These are phyloP conservation scores for Andrena minutula DNA, from an alignment of 2,888 invertebrate genomes.

Conservation along the genomic window DNA sequence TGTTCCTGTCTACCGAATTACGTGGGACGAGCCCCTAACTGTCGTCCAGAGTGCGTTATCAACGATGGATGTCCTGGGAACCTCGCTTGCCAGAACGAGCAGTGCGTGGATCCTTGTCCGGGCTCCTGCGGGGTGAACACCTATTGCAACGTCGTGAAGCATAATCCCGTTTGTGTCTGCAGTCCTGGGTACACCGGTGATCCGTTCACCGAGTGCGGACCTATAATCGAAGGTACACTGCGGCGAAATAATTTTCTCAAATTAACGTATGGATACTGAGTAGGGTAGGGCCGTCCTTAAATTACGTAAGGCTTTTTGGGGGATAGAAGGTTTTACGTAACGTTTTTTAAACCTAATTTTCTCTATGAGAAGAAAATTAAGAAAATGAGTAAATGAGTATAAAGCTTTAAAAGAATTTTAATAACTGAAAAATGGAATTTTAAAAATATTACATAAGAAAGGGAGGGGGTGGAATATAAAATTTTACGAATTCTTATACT, in stretches of 20 bases:
- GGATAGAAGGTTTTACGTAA: too few species aligned
- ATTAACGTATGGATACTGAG: too few species aligned
- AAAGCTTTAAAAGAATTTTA: too few species aligned
- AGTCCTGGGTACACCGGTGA: constrained; percentile 92
- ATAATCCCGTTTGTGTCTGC: constrained; percentile 94
- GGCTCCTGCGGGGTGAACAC: constrained; percentile 94
- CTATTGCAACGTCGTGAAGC: constrained; percentile 92
- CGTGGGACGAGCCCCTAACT: constrained; percentile 93
- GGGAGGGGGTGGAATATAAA: too few species aligned
- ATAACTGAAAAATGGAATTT: too few species aligned
- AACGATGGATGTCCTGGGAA: constrained; percentile 94
- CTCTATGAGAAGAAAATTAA: too few species aligned
- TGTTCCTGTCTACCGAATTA: constrained; percentile 93
- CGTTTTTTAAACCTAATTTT: too few species aligned
- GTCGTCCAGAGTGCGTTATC: constrained; percentile 94
- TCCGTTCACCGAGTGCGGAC: constrained; percentile 92
- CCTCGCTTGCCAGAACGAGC: constrained; percentile 93
- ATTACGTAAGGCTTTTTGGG: too few species aligned
- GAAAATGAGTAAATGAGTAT: too few species aligned
- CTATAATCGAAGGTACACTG: constrained; percentile 79
- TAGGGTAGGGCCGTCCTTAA: too few species aligned
- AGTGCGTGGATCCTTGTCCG: constrained; percentile 93
- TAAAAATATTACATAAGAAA: too few species aligned
- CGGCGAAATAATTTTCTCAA: not conserved
- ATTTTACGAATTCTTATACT: too few species aligned